These are phyloP conservation scores for Cydia amplana DNA, from an alignment of 1,140 invertebrate species.

Conservation along the genomic window DNA sequence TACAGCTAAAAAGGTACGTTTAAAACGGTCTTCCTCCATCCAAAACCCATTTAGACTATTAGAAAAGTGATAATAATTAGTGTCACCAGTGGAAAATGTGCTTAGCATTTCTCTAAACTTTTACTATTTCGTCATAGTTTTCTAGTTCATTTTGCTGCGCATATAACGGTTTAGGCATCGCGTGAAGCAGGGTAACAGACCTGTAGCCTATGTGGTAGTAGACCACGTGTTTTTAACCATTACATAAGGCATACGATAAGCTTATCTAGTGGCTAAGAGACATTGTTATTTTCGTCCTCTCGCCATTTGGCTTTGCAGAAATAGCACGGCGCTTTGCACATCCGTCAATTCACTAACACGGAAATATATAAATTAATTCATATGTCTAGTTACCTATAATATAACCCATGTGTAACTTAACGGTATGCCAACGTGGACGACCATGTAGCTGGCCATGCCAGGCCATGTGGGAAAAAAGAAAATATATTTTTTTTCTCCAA, in stretches of 20 bases:
- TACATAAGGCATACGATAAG: constrained; percentile 31
- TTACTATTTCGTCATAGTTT: constrained; percentile 30
- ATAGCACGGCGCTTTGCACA: constrained; percentile 17
- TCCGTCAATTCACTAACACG: constrained; percentile 11
- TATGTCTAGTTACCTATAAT: not conserved
- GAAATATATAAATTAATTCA: not conserved
- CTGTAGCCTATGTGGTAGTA: constrained; percentile 9
- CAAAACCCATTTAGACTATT: not conserved
- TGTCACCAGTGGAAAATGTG: not conserved
- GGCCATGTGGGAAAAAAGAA: not conserved
- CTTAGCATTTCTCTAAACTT: constrained; percentile 14
- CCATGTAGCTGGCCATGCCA: not conserved
- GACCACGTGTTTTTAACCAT: constrained; percentile 28
- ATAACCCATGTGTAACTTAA: not conserved
- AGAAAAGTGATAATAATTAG: not conserved
- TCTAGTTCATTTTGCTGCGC: constrained; percentile 21
- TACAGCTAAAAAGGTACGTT: constrained; percentile 68
- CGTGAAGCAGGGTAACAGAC: not conserved
- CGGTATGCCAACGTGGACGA: not conserved
- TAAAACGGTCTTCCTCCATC: constrained; percentile 11
- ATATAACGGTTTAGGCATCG: constrained; percentile 25
- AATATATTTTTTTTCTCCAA: not conserved
- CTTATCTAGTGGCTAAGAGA: constrained; percentile 28
- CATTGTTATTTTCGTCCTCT: constrained; percentile 28
- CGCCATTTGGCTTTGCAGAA: constrained; percentile 29